Evolutionary conservation across 2,113 vertebrate genomes (phyloP).

Genomic region (Dipodomys stephensi): DNA sequence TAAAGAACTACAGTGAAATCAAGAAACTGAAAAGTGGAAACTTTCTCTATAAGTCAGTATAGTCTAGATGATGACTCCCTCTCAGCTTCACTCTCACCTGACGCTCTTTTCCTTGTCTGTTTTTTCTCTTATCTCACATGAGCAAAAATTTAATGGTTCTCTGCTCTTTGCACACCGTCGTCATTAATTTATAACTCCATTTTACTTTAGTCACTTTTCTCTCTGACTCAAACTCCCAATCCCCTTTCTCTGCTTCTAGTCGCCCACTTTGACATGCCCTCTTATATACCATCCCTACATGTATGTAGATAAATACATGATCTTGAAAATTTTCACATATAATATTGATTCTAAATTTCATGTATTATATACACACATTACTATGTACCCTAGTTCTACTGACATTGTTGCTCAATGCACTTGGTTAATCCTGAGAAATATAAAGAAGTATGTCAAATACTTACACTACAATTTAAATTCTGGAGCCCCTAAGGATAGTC

Average conservation of each 20-base stretch:
- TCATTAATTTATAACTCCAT: background rate
- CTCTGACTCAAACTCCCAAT: background rate
- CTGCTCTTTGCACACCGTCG: background rate
- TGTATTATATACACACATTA: too few relatives aligned
- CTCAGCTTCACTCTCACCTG: background rate
- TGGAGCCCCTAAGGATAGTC: background rate
- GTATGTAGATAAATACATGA: background rate
- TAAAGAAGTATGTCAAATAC: background rate
- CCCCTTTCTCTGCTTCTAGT: background rate
- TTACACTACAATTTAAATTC: background rate
- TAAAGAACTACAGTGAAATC: background rate
- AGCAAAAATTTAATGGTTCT: background rate
- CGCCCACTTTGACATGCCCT: background rate
- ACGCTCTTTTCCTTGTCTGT: background rate
- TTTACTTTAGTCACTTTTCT: background rate
- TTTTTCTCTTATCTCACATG: background rate
- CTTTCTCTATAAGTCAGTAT: background rate
- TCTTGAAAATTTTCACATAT: background rate
- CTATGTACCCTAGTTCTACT: background rate
- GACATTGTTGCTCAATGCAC: background rate
- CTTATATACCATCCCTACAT: background rate
- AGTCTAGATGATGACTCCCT: background rate
- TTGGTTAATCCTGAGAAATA: background rate
- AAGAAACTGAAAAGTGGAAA: background rate
- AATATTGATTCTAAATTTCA: background rate